These are phyloP conservation scores for Avahi laniger DNA, from an alignment of 2,797 vertebrate species.

Conservation along the genomic window DNA sequence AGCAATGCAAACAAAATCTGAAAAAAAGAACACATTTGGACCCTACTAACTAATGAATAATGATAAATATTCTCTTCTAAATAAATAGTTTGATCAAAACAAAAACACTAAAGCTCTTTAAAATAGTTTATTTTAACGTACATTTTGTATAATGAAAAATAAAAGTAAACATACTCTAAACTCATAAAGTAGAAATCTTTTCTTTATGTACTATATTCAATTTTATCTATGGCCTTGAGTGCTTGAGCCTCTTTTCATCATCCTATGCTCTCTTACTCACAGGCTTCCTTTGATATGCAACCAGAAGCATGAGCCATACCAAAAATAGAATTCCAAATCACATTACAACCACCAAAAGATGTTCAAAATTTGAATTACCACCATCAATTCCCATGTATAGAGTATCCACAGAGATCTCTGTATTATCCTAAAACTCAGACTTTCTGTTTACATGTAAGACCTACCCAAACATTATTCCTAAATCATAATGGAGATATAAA, in stretches of 20 bases:
- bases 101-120: neutral
- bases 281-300: neutral
- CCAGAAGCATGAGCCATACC: neutral
- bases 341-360: neutral
- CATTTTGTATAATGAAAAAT: constrained; percentile 3
- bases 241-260: neutral
- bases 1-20: constrained; percentile 2
- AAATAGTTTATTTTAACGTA: neutral
- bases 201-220: neutral
- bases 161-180: neutral
- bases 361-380: neutral
- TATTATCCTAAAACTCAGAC: neutral
- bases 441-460: neutral
- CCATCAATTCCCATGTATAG: neutral
- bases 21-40: constrained; percentile 47
- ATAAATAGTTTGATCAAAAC: neutral
- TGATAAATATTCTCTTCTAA: neutral
- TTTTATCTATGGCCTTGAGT: neutral
- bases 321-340: constrained; percentile 30
- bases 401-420: neutral
- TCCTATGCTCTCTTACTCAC: neutral
- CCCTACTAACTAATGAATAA: constrained; percentile 29
- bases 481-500: neutral
- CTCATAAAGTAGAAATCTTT: neutral
- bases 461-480: neutral